Evolutionary conservation across 1,140 invertebrate species (phyloP), one percentile per base, ranked within the genome.

Genomic region (Euura lappo): DNA sequence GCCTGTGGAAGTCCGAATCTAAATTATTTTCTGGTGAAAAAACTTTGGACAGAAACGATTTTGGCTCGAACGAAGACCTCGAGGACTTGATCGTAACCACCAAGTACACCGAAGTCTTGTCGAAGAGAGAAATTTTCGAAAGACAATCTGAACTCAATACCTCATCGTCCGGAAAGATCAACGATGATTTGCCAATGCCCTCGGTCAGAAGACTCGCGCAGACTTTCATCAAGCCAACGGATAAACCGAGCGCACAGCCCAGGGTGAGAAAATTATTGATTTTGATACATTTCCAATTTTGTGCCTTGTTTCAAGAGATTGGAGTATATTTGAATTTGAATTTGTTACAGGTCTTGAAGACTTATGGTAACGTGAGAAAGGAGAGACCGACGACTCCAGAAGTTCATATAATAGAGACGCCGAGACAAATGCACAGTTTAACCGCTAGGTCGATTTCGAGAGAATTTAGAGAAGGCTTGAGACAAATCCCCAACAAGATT

Each of bases 401-500:
- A 71, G 79, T 84, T 71, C 85, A 83, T 60, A 83, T 85, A 69
- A 76, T 85, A 47, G 81, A 83, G 67, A 80, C 79, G 10, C 86
- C 87, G 1, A 81, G 79, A n/a, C 86, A 94, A 84, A 93, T 95
- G 84, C 93, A 95, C 83, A 95, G 94, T 86, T 84, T 96, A 76
- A 96, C 94, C 44, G 94, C 94, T n/a, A 89, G 94, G 77, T 94
- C 93, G 75, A 89, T 96, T 46, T 93, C 93, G 1, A 91, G 90
- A 78, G 91, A 94, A 85, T 93, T 95, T 79, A 88, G 93, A 45
- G 93, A 95, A 76, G 92, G 91, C 70, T 85, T 94, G 4, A 80
- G 82, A 45, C 81, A 85, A 76, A 84, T 85, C 44, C 80, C 85
- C 3, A 80, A 72, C 28, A 87, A 85, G 65, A 28, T 65, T 8